Evolutionary conservation across 2,888 invertebrate genomes (phyloP).

Genomic region (Drosophila bunnanda): DNA sequence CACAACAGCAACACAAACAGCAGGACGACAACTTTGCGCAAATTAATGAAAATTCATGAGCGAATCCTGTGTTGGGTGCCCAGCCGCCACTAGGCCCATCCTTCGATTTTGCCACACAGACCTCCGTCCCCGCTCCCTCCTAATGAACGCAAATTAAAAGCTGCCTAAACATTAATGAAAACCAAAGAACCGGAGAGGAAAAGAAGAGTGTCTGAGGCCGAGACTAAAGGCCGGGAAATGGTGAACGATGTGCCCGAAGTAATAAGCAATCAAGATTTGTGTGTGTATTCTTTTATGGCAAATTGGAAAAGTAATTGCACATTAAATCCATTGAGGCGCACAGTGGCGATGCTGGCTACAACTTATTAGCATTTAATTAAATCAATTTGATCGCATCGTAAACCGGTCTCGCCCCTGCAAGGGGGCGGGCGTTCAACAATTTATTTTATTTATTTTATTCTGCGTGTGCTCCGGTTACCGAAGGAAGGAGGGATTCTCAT

Average conservation of each 20-base stretch:
- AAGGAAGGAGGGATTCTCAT: conserved; percentile 12
- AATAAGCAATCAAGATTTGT: conserved; percentile 74
- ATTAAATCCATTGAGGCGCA: conserved; percentile 50
- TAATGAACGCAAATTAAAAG: conserved; percentile 71
- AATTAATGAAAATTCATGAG: conserved; percentile 78
- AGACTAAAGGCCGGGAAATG: conserved; percentile 22
- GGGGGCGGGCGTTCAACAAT: conserved; percentile 29
- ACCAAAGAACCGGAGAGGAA: conserved; percentile 20
- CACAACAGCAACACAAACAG: conserved; percentile 43
- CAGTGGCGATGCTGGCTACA: conserved; percentile 19
- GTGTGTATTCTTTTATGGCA: conserved; percentile 57
- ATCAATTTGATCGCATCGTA: conserved; percentile 51
- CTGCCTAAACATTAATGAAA: conserved; percentile 63
- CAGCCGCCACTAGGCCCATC: conserved; percentile 2
- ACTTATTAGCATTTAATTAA: conserved; percentile 64
- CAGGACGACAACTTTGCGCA: conserved; percentile 31
- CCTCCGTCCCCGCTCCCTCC: conserved; percentile 20
- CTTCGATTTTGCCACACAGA: conserved; percentile 17
- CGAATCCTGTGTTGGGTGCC: conserved; percentile 51
- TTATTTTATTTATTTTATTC: conserved; percentile 36
- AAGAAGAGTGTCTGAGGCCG: neutral
- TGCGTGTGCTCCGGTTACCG: conserved; percentile 1
- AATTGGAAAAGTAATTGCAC: conserved; percentile 69
- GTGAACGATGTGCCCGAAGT: conserved; percentile 52
- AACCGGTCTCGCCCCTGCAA: conserved; percentile 1